Base-by-base conservation (phyloP, 2,113 vertebrate genomes). In the Zosterops borbonicus region DNA sequence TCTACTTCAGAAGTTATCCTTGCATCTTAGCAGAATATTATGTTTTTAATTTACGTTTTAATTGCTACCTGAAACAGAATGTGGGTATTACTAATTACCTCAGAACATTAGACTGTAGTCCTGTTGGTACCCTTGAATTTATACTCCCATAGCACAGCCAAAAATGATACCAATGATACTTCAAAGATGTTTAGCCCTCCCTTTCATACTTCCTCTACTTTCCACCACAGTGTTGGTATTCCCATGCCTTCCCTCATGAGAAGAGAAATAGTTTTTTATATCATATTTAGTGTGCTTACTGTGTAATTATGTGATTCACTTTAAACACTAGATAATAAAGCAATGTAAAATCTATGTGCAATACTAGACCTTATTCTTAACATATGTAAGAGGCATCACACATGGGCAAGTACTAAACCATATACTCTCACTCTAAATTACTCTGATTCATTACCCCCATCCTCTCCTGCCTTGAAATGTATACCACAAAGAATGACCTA, bases 371-470 rank as follows among this genome's bases (percentile, higher is more conserved):
- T 90, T 75, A 49, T 71, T 46, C 20, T 68, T 90, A 64, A 27
- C 10, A 25, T n/a, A 76, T 58, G 14, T 41, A 85, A 80, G 20
- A 41, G 9, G 10, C 0, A 6, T 15, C 55, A 75, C 13, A 56
- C 31, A 17, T 16, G 14, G 13, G 1, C 37, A 68, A 76, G 19
- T 73, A 49, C n/a, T 70, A 91, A 85, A 71, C 10, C 15, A 63
- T 60, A 41, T 27, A 82, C 28, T 63, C 37, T 88, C 28, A 41
- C 6, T 10, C 9, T 69, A 39, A 79, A 52, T 68, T 64, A 56
- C 33, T 53, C 22, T 67, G 7, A 39, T 62, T 3, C 42, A 41
- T 56, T 73, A 11, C 3, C 2, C 5, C 18, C 1, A 0, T 24
- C 6, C 14, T 82, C 14, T 20, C 6, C 22, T 74, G 10, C 17